Evolutionary conservation across 2,797 vertebrate genomes (phyloP).

Genomic region (Muscicapa comitata): DNA sequence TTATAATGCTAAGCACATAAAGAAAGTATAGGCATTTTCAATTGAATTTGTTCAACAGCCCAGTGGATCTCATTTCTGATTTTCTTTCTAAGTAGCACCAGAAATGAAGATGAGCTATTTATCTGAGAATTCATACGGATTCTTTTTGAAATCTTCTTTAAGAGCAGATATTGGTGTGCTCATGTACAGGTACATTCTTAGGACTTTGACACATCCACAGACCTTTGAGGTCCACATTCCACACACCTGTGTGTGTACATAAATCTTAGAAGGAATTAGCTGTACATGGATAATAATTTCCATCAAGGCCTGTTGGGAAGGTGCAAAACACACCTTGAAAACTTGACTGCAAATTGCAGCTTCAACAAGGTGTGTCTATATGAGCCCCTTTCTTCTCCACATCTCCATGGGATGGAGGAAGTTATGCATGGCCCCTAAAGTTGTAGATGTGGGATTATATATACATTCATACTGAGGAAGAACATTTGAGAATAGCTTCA

Average conservation of each 20-base stretch:
- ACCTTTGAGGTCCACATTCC: neutral
- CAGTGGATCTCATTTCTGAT: neutral
- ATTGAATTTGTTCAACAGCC: neutral
- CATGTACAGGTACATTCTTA: fast-evolving
- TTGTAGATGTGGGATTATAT: neutral
- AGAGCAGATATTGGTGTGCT: neutral
- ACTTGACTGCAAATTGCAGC: neutral
- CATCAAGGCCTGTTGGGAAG: neutral
- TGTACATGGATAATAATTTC: neutral
- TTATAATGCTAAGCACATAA: neutral
- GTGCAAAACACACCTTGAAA: neutral
- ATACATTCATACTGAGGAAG: neutral
- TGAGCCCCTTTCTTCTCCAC: neutral
- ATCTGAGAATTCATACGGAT: neutral
- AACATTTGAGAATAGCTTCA: neutral
- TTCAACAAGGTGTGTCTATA: neutral
- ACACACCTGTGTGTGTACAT: neutral
- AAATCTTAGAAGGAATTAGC: neutral
- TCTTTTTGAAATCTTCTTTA: neutral
- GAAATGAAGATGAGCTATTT: neutral
- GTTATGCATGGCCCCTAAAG: neutral
- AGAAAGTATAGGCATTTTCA: neutral
- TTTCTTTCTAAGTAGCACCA: neutral
- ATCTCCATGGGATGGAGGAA: neutral
- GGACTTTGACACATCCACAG: fast-evolving